Evolutionary conservation across 2,888 invertebrate species (phyloP).

Genomic region (Lacanobia oleracea): DNA sequence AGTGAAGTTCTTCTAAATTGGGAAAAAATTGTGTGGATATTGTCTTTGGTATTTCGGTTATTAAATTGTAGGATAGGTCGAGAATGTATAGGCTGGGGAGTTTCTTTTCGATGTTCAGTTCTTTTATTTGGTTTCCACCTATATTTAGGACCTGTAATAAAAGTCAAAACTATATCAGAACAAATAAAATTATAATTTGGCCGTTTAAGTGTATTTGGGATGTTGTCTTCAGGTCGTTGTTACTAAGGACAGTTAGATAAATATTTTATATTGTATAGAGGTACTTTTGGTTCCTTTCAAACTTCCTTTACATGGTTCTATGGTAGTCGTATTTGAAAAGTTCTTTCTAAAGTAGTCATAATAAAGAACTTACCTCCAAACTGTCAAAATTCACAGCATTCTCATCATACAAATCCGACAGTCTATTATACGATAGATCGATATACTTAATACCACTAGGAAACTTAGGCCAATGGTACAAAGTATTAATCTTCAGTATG

Average conservation of each 20-base stretch:
- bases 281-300: neutral
- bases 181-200: no score
- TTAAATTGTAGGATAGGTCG: constrained; percentile 88
- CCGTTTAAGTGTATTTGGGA: no score
- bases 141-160: constrained; percentile 87
- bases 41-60: constrained; percentile 84
- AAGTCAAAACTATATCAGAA: no score
- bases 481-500: constrained; percentile 82
- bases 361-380: constrained; percentile 80
- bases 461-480: constrained; percentile 86
- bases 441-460: constrained; percentile 84
- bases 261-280: neutral
- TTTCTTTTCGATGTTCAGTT: constrained; percentile 83
- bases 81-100: constrained; percentile 84
- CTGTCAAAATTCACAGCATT: constrained; percentile 76
- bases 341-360: neutral
- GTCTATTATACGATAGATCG: constrained; percentile 85
- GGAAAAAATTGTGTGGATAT: constrained; percentile 85
- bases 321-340: no score
- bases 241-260: neutral
- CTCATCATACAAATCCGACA: constrained; percentile 83
- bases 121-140: constrained; percentile 86
- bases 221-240: neutral
- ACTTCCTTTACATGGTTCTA: no score
- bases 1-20: constrained; percentile 84